phyloP scores from a whole-genome alignment of 1,140 invertebrate species.

The Chymomyza costata region DNA sequence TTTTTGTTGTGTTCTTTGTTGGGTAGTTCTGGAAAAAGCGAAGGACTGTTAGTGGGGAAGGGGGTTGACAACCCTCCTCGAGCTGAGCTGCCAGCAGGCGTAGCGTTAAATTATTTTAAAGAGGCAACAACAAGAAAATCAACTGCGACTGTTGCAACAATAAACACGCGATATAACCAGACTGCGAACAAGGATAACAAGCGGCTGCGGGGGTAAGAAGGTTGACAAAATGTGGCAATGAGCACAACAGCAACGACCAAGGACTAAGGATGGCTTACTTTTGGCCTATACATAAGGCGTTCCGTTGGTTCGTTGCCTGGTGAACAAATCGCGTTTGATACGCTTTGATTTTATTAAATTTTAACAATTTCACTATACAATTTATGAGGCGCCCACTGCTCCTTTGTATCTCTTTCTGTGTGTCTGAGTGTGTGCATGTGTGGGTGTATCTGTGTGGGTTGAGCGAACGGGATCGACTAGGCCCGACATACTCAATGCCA shows the following conservation, averaged over 20 bases:
- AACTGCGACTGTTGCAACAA: constrained; percentile 65
- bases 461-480: too few species aligned
- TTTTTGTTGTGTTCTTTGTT: too few species aligned
- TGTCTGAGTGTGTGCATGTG: too few species aligned
- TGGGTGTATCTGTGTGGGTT: too few species aligned
- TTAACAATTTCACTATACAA: constrained; percentile 69
- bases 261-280: constrained; percentile 9
- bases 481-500: too few species aligned
- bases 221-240: not conserved
- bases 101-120: constrained; percentile 67
- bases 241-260: not conserved
- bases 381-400: constrained; percentile 51
- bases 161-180: constrained; percentile 70
- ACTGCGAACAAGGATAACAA: constrained; percentile 68
- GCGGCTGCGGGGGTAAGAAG: constrained; percentile 37
- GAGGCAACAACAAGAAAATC: constrained; percentile 13
- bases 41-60: constrained; percentile 8
- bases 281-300: too few species aligned
- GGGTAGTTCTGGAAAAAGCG: not conserved
- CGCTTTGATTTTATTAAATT: constrained; percentile 73
- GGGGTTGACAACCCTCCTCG: constrained; percentile 18
- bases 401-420: too few species aligned
- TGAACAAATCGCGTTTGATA: constrained; percentile 70
- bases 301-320: constrained; percentile 45
- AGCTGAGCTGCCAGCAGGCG: constrained; percentile 21